Conservation (phyloP, 2,113 vertebrate genomes). For the Asarcornis scutulata region DNA sequence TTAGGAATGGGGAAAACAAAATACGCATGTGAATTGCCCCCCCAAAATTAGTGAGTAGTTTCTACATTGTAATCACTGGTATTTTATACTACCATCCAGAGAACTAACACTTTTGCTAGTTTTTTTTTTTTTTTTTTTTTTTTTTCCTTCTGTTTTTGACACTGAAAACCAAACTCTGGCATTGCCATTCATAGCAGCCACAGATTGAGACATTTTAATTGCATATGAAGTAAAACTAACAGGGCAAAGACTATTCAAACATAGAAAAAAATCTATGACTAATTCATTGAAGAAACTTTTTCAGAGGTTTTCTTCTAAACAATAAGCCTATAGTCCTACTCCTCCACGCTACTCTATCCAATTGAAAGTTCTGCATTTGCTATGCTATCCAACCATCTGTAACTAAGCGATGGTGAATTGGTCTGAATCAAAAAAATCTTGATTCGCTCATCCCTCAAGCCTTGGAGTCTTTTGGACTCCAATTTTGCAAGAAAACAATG, state of each 20-base stretch:
- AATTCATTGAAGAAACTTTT: not conserved
- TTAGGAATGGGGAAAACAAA: not conserved
- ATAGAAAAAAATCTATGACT: not conserved
- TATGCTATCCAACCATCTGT: not conserved
- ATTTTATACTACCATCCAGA: not conserved
- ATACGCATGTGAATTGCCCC: not conserved
- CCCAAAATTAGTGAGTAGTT: not conserved
- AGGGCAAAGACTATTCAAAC: not conserved
- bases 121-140: not conserved
- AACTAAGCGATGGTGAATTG: not conserved
- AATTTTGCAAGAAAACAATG: not conserved
- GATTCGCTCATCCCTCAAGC: not conserved
- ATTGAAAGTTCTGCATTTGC: not conserved
- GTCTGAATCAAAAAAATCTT: not conserved
- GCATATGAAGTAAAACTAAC: not conserved
- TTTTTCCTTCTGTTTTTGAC: not conserved
- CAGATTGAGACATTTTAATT: not conserved
- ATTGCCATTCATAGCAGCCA: not conserved
- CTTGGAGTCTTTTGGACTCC: not conserved
- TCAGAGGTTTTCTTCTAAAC: not conserved
- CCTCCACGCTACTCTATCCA: not conserved
- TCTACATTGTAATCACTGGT: not conserved
- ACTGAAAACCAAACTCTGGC: not conserved
- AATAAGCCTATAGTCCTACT: not conserved
- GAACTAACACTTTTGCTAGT: not conserved